These are phyloP conservation scores for Manis crassicaudata DNA, from an alignment of 2,797 vertebrate genomes.

Conservation along the genomic window DNA sequence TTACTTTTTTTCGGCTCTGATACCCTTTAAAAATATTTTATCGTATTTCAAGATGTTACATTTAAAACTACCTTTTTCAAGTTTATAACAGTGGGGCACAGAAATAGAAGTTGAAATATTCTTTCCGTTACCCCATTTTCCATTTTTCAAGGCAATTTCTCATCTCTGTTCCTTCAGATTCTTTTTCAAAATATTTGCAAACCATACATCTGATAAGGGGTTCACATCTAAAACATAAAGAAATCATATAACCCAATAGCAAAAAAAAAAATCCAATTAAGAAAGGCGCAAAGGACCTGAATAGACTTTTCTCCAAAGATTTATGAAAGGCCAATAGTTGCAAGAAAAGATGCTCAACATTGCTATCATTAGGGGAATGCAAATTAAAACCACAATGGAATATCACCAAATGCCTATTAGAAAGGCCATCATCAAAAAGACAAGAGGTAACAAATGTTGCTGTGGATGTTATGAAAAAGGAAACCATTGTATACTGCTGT, in stretches of 20 bases:
- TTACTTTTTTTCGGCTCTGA: not conserved
- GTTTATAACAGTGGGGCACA: not conserved
- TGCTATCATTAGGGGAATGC: not conserved
- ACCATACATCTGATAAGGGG: not conserved
- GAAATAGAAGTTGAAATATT: not conserved
- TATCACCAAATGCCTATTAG: not conserved
- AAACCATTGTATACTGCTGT: not conserved
- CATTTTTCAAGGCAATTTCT: conserved; percentile 29
- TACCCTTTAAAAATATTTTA: conserved; percentile 25
- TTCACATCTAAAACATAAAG: not conserved
- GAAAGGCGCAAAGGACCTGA: not conserved
- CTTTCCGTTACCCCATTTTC: conserved; percentile 41
- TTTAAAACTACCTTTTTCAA: not conserved
- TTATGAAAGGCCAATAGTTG: not conserved
- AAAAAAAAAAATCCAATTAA: not conserved
- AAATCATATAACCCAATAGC: not conserved
- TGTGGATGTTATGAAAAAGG: not conserved
- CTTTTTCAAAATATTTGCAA: conserved; percentile 60
- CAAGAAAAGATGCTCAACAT: not conserved
- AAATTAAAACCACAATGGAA: not conserved
- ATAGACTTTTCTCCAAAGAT: not conserved
- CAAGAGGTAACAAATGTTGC: not conserved
- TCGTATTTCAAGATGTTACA: conserved; percentile 10
- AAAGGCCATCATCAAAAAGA: not conserved
- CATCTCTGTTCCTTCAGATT: conserved; percentile 80